These are phyloP conservation scores for Emydura subglobosa DNA, from an alignment of 2,113 vertebrate genomes.

Conservation along the genomic window DNA sequence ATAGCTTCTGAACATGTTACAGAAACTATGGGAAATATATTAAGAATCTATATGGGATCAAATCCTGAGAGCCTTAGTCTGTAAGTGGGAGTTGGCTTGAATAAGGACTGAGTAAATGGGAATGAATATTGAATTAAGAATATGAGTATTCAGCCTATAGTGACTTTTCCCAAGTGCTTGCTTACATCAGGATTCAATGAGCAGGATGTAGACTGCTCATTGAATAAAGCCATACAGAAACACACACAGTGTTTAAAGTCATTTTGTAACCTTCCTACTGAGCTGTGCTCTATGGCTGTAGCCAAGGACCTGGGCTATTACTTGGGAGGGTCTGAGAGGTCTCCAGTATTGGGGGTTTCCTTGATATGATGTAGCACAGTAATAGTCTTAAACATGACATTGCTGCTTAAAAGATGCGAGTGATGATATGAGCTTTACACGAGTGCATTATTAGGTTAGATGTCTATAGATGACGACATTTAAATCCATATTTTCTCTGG, in stretches of 20 bases:
- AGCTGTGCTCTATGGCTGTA: background rate
- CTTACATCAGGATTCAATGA: background rate
- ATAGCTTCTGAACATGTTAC: background rate
- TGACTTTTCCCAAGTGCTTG: background rate
- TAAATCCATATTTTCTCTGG: constrained; percentile 33
- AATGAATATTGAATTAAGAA: background rate
- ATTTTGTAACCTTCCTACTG: background rate
- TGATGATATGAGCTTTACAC: background rate
- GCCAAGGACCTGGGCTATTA: background rate
- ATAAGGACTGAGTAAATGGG: background rate
- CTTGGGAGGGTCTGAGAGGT: constrained; percentile 22
- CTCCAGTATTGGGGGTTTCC: constrained; percentile 21
- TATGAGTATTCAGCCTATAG: background rate
- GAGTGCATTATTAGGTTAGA: constrained; percentile 7
- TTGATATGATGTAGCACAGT: background rate
- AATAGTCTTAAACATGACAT: background rate
- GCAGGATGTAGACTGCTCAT: background rate
- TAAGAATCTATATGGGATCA: background rate
- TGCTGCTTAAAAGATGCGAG: background rate
- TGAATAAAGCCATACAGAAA: background rate
- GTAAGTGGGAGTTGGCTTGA: background rate
- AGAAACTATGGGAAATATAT: background rate
- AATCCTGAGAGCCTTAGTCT: background rate
- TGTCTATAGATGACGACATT: background rate
- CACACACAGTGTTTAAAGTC: background rate